phyloP scores from a whole-genome alignment of 2,888 invertebrate genomes.

The Saturnia pavonia region DNA sequence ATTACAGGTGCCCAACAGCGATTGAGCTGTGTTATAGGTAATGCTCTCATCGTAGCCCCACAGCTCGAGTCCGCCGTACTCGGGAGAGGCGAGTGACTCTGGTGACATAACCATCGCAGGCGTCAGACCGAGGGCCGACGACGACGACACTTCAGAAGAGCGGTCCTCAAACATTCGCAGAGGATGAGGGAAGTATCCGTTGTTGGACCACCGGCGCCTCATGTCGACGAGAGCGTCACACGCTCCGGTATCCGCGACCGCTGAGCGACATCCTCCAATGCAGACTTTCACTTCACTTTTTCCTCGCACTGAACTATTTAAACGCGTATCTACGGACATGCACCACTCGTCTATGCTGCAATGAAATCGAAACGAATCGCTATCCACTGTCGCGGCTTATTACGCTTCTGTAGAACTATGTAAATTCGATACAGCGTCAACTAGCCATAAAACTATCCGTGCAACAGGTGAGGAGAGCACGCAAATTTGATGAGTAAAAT shows the following conservation, averaged over 20 bases:
- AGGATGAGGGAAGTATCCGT: conserved; percentile 85
- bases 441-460: conserved; percentile 67
- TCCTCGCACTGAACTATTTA: conserved; percentile 74
- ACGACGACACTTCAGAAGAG: conserved; percentile 89
- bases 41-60: conserved; percentile 87
- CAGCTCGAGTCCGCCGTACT: conserved; percentile 90
- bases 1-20: conserved; percentile 73
- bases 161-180: conserved; percentile 86
- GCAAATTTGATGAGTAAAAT: conserved; percentile 57
- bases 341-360: conserved; percentile 64
- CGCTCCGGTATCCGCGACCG: conserved; percentile 63
- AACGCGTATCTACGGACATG: conserved; percentile 67
- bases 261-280: conserved; percentile 74
- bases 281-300: conserved; percentile 78
- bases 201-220: conserved; percentile 90
- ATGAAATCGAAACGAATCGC: conserved; percentile 64
- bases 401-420: conserved; percentile 51
- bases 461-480: conserved; percentile 66
- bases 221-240: conserved; percentile 81
- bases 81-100: conserved; percentile 87
- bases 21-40: conserved; percentile 70
- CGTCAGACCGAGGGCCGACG: conserved; percentile 87
- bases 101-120: conserved; percentile 89
- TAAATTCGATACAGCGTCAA: conserved; percentile 37
- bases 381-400: conserved; percentile 56